These are phyloP conservation scores for Drosophila orosa DNA, from an alignment of 1,140 invertebrate genomes.

Conservation along the genomic window DNA sequence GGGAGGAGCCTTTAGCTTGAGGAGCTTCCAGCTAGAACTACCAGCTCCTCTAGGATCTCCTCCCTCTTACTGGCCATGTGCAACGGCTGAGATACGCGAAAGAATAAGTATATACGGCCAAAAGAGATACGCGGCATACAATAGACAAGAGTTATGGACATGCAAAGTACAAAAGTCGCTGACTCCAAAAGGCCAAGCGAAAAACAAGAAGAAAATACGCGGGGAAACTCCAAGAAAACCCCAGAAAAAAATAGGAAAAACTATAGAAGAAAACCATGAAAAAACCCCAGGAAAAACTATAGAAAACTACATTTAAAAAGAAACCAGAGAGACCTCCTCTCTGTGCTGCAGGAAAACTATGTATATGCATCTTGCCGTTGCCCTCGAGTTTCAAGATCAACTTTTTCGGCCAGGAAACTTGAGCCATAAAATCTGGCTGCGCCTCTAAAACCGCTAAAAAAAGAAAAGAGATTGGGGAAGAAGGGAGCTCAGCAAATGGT, in stretches of 20 bases:
- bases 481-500: background rate
- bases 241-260: background rate
- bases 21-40: background rate
- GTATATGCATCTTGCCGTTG: constrained; percentile 3
- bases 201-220: background rate
- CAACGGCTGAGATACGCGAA: constrained; percentile 3
- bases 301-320: background rate
- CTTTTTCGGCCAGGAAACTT: constrained; percentile 38
- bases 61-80: background rate
- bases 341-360: background rate
- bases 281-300: background rate
- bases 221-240: background rate
- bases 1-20: background rate
- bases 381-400: background rate
- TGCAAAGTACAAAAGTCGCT: constrained; percentile 26
- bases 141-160: constrained; percentile 39
- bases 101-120: background rate
- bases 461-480: background rate
- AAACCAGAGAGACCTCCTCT: background rate
- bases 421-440: constrained; percentile 60
- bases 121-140: constrained; percentile 17
- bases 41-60: background rate
- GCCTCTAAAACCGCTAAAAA: constrained; percentile 21
- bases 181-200: background rate
- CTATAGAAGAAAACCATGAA: background rate